phyloP scores from a whole-genome alignment of 53 echinoderm and acorn worm species.

The Apostichopus leukothele region DNA sequence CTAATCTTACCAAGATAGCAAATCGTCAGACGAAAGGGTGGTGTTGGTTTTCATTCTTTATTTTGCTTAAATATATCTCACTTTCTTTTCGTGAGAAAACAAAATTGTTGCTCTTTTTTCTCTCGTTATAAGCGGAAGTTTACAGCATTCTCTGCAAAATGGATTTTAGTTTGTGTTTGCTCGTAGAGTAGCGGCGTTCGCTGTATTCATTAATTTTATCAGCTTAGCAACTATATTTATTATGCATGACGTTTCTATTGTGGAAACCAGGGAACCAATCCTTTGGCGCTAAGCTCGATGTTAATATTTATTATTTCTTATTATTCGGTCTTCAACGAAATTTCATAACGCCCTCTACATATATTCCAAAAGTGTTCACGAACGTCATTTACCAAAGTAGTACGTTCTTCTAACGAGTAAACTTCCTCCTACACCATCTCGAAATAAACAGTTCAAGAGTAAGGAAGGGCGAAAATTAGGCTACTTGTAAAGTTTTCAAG shows the following conservation, averaged over 20 bases:
- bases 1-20: too few relatives aligned
- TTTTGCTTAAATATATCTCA: too few relatives aligned
- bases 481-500: too few relatives aligned
- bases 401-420: neutral
- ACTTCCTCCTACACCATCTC: slow-evolving; percentile 1
- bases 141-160: neutral
- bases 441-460: too few relatives aligned
- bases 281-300: neutral
- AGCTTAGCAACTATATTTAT: neutral
- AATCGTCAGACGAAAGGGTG: too few relatives aligned
- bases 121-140: neutral
- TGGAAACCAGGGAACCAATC: slow-evolving; percentile 15
- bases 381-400: slow-evolving; percentile 37
- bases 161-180: neutral
- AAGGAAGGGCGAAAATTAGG: too few relatives aligned
- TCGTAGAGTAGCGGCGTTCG: neutral
- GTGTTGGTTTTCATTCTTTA: too few relatives aligned
- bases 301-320: slow-evolving; percentile 19
- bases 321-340: slow-evolving; percentile 22
- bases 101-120: neutral
- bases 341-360: slow-evolving; percentile 1
- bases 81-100: neutral
- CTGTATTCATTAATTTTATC: neutral
- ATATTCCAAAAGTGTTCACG: neutral
- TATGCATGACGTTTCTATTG: slow-evolving; percentile 43